phyloP scores from a whole-genome alignment of 2,797 vertebrate genomes.

The Pterois miles region DNA sequence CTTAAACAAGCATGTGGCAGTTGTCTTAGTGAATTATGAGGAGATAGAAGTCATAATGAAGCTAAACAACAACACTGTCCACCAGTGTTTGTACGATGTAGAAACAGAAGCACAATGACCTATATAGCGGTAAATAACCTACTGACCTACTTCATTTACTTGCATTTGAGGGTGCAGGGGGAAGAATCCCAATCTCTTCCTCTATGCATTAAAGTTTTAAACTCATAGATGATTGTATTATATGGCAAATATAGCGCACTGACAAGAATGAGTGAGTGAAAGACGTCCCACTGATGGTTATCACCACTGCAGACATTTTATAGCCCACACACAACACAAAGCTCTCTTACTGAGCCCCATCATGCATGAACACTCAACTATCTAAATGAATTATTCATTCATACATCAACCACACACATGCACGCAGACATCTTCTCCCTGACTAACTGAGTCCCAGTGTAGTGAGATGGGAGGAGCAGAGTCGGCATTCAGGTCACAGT shows the following conservation, averaged over 20 bases:
- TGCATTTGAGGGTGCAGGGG: background rate
- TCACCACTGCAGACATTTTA: conserved; percentile 4
- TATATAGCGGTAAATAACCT: background rate
- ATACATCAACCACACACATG: conserved; percentile 21
- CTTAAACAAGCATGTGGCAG: background rate
- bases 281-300: background rate
- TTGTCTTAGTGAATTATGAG: conserved; percentile 7
- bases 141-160: conserved; percentile 38
- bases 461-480: conserved; percentile 1
- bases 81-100: background rate
- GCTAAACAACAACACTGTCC: conserved; percentile 15
- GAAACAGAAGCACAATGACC: conserved; percentile 26
- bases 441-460: background rate
- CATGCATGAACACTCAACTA: conserved; percentile 49
- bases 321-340: conserved; percentile 14
- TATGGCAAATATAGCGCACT: background rate
- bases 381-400: conserved; percentile 62
- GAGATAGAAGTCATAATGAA: background rate
- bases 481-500: conserved; percentile 40
- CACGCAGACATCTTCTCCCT: conserved; percentile 19
- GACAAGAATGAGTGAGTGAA: background rate
- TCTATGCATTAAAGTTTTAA: background rate
- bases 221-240: background rate
- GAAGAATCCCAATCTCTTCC: background rate
- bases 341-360: conserved; percentile 25